A percentile compares a stretch with the other conserved stretches of the same genome.
phyloP scores from a whole-genome alignment of 2,797 vertebrate genomes.

The Sternotherus odoratus region DNA sequence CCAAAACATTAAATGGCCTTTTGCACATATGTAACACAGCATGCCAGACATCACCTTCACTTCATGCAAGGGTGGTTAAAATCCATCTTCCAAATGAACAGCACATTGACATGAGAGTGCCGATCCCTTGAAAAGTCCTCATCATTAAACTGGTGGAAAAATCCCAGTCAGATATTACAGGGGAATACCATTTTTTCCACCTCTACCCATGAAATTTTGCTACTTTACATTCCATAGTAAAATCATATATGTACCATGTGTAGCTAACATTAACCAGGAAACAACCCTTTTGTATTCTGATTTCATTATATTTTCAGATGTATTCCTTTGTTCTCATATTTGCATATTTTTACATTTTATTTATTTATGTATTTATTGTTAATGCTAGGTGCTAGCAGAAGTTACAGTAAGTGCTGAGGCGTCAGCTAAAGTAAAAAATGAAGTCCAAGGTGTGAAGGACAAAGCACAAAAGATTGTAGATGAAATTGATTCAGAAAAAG shows the following conservation, averaged over 20 bases:
- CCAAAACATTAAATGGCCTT: no score
- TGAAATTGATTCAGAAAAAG: constrained; percentile 87
- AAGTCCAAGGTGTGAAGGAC: constrained; percentile 88
- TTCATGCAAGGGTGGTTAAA: no score
- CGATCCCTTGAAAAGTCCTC: not conserved
- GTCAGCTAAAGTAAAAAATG: constrained; percentile 86
- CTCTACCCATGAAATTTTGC: not conserved
- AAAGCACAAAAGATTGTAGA: constrained; percentile 88
- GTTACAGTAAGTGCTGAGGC: constrained; percentile 87
- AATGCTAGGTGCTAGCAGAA: constrained; percentile 86
- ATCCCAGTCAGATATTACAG: not conserved
- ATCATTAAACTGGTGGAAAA: not conserved
- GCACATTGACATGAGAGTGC: no score
- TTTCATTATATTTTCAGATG: not conserved
- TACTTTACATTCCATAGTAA: not conserved
- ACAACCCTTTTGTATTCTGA: not conserved
- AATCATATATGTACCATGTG: not conserved
- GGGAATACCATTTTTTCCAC: not conserved
- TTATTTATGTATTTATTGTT: not conserved
- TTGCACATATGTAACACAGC: no score
- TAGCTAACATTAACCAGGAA: not conserved
- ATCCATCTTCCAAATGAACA: no score
- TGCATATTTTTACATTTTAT: not conserved
- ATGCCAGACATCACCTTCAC: no score
- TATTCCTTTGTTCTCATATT: not conserved